Evolutionary conservation across 2,113 vertebrate genomes (phyloP), one percentile per base, ranked within the genome.

Genomic region (Xenopus borealis): DNA sequence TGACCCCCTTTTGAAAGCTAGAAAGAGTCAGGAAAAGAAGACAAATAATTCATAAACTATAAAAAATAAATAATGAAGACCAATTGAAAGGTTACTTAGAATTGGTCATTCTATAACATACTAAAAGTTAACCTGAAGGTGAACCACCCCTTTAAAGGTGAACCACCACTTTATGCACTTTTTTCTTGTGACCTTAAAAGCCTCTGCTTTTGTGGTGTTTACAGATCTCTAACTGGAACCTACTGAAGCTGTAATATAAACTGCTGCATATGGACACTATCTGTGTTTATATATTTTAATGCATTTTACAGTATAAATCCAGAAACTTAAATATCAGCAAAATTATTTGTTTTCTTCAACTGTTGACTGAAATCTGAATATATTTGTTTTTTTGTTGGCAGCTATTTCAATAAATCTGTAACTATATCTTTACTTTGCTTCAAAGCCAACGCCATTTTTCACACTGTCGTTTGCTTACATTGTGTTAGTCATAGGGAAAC

Each of bases 141-240:
- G n/a, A n/a, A n/a, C n/a, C n/a, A n/a, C n/a, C n/a, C n/a, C n/a
- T n/a, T n/a, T n/a, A n/a, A n/a, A n/a, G n/a, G n/a, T n/a, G n/a
- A 27, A 27, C 23, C 23, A 27, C 23, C 23, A 2, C 23, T 27
- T 55, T 55, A 55, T 17, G 17, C 53, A 16, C 17, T 18, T 1
- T 55, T 40, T 55, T n/a, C 53, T 55, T 55, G 17, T 55, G 53
- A 55, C 53, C 53, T 55, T n/a, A 55, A 55, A 55, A n/a, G 53
- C 53, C 53, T 55, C 16, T n/a, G 17, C 17, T 11, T 55, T 55
- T 55, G 53, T 55, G 53, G 53, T 55, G 53, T 55, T 55, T 55
- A 55, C 53, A 55, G 53, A 55, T 55, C 1, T 55, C 53, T 16
- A 50, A 50, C 4, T 12, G 3, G 53, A 55, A 55, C 53, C 1